These are phyloP conservation scores for Stigmatopora nigra DNA, from an alignment of 2,113 vertebrate genomes.

Conservation along the genomic window DNA sequence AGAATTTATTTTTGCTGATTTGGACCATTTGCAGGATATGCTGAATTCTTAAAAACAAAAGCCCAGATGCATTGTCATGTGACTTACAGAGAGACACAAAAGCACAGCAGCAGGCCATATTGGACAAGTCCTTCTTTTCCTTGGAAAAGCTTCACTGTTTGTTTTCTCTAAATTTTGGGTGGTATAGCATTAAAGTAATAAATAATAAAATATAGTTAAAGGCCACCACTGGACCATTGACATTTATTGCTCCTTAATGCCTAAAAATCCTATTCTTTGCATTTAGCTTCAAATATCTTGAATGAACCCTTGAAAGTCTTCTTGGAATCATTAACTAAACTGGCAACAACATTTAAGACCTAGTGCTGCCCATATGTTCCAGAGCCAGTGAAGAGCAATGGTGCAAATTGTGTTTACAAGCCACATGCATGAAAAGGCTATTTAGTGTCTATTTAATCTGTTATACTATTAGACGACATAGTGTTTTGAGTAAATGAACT, in stretches of 20 bases:
- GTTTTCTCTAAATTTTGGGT: neutral
- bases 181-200: neutral
- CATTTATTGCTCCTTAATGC: neutral
- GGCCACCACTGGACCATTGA: neutral
- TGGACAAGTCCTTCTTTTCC: neutral
- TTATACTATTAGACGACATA: slow-evolving; percentile 8
- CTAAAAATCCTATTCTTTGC: neutral
- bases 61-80: slow-evolving; percentile 30
- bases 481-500: slow-evolving; percentile 26
- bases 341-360: slow-evolving; percentile 23
- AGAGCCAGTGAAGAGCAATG: slow-evolving; percentile 18
- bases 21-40: slow-evolving; percentile 21
- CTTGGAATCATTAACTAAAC: slow-evolving; percentile 14
- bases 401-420: slow-evolving; percentile 36
- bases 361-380: slow-evolving; percentile 18
- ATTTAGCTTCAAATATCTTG: slow-evolving; percentile 2
- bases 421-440: slow-evolving; percentile 12
- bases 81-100: slow-evolving; percentile 6
- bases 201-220: neutral
- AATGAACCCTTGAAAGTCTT: slow-evolving; percentile 9
- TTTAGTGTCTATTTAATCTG: slow-evolving; percentile 27
- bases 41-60: slow-evolving; percentile 19
- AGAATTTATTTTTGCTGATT: slow-evolving; percentile 6
- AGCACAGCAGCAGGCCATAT: slow-evolving; percentile 14
- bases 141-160: slow-evolving; percentile 1